Evolutionary conservation across 2,797 vertebrate genomes (phyloP).

Genomic region (Vireo griseus): DNA sequence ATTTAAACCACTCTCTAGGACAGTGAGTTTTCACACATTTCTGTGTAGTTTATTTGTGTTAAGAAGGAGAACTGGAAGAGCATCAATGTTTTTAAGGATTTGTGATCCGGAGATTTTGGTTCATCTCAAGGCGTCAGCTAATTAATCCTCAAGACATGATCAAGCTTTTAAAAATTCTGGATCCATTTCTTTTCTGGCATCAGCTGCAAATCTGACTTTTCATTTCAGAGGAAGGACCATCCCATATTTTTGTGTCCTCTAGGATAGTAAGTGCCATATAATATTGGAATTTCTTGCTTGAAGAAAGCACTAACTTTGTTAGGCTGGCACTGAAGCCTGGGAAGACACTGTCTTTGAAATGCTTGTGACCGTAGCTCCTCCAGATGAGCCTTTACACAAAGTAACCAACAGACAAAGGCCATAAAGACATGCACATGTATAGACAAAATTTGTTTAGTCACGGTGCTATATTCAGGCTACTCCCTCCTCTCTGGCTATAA

Average conservation of each 20-base stretch:
- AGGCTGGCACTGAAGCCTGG: background rate
- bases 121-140: background rate
- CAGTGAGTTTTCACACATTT: background rate
- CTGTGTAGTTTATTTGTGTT: background rate
- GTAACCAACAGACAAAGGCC: background rate
- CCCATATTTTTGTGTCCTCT: background rate
- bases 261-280: background rate
- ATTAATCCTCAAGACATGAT: background rate
- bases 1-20: background rate
- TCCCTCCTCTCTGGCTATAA: background rate
- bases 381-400: background rate
- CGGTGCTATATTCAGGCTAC: background rate
- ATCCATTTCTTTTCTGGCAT: background rate
- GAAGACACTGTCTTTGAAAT: background rate
- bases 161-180: background rate
- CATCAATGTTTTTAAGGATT: background rate
- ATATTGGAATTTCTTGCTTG: background rate
- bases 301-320: background rate
- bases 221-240: background rate
- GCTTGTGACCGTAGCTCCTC: accelerated
- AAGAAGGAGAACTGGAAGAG: background rate
- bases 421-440: background rate
- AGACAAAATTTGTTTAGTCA: background rate
- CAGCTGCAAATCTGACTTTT: background rate
- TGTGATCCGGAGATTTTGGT: background rate